Conservation (phyloP, 2,888 invertebrate species). For the Rhingia rostrata region DNA sequence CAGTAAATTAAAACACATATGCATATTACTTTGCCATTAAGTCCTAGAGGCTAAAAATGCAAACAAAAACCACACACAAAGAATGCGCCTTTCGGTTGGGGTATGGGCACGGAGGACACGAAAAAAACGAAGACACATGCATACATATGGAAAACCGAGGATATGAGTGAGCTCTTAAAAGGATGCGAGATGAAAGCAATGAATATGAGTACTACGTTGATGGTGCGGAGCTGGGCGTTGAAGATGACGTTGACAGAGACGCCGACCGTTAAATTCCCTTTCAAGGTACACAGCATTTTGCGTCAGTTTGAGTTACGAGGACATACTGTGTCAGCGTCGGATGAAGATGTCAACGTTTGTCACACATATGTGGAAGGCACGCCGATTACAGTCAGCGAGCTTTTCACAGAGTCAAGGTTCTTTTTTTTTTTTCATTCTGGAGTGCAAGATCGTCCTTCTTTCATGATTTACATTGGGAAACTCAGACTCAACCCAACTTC, state of each 20-base stretch:
- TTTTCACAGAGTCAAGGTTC: not conserved
- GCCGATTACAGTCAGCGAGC: constrained; percentile 33
- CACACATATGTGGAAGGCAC: constrained; percentile 37
- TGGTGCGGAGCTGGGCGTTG: not conserved
- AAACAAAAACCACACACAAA: constrained; percentile 71
- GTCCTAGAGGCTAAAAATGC: constrained; percentile 70
- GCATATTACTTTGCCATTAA: constrained; percentile 74
- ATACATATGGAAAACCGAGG: constrained; percentile 9
- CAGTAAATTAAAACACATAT: constrained; percentile 74
- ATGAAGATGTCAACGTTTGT: constrained; percentile 48
- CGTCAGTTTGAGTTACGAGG: constrained; percentile 72
- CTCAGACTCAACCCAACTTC: too few species aligned
- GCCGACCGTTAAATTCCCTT: constrained; percentile 70
- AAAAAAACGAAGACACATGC: constrained; percentile 22
- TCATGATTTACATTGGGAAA: not conserved
- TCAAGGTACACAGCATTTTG: constrained; percentile 72
- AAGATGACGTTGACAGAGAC: constrained; percentile 27
- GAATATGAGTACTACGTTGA: constrained; percentile 38
- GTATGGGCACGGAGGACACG: constrained; percentile 15
- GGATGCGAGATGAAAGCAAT: constrained; percentile 71
- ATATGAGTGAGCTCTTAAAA: constrained; percentile 45
- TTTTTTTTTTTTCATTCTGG: not conserved
- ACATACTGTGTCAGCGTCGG: constrained; percentile 38
- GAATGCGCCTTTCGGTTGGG: constrained; percentile 44
- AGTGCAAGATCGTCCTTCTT: not conserved